These are phyloP conservation scores for Puffinus mauretanicus DNA, from an alignment of 2,113 vertebrate species.

Conservation along the genomic window DNA sequence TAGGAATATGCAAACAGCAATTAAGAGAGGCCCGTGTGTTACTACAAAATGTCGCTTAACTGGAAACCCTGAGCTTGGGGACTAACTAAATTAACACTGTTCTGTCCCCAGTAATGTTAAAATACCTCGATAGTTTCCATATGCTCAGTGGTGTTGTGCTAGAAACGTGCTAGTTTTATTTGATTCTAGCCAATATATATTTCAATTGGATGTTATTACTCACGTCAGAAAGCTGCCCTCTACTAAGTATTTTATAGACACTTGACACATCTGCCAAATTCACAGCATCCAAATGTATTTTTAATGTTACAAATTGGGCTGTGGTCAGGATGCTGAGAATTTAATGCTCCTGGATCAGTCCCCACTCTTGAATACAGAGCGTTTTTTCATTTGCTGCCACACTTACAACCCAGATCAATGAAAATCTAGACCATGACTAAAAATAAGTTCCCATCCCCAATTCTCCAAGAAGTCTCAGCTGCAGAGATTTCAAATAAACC, in stretches of 20 bases:
- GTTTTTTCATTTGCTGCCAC: constrained; percentile 48
- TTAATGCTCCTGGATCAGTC: constrained; percentile 14
- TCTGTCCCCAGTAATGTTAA: not conserved
- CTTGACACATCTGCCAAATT: constrained; percentile 57
- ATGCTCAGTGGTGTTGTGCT: not conserved
- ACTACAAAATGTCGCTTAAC: not conserved
- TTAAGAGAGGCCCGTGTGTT: not conserved
- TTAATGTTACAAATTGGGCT: constrained; percentile 50
- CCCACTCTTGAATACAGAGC: not conserved
- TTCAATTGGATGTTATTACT: constrained; percentile 7
- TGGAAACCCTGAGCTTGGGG: not conserved
- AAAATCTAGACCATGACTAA: constrained; percentile 15
- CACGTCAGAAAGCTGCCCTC: constrained; percentile 46
- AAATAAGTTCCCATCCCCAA: constrained; percentile 22
- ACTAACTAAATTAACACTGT: not conserved
- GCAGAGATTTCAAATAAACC: constrained; percentile 21
- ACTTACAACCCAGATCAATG: constrained; percentile 33
- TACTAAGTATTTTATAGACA: constrained; percentile 29
- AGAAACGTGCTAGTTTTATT: constrained; percentile 2
- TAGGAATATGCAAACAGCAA: not conserved
- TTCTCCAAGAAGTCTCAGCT: not conserved
- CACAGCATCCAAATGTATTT: constrained; percentile 54
- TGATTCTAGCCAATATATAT: not conserved
- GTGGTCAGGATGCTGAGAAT: constrained; percentile 46
- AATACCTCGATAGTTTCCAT: constrained; percentile 4